Evolutionary conservation across 2,888 invertebrate genomes (phyloP).

Genomic region (Melinaea marsaeus): DNA sequence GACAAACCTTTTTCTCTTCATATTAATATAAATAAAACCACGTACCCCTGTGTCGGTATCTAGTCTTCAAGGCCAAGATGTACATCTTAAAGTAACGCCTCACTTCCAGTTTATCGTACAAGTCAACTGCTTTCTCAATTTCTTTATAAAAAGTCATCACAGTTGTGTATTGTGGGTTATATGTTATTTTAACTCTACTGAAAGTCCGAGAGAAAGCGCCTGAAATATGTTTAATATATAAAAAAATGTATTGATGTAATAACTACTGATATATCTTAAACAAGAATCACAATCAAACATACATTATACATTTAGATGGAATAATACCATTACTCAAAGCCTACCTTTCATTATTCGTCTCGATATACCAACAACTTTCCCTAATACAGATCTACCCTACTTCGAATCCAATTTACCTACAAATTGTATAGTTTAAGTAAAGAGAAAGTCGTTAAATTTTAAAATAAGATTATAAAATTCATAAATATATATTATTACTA

Average conservation of each 20-base stretch:
- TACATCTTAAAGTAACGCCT: slow-evolving; percentile 67
- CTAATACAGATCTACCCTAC: slow-evolving; percentile 67
- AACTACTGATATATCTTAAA: slow-evolving; percentile 2
- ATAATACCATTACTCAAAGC: slow-evolving; percentile 28
- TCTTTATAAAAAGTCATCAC: slow-evolving; percentile 63
- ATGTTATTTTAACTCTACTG: slow-evolving; percentile 64
- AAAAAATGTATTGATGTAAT: neutral
- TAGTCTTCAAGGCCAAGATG: slow-evolving; percentile 56
- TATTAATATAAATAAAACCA: neutral
- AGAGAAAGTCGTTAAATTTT: slow-evolving; percentile 16
- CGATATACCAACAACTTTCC: slow-evolving; percentile 35
- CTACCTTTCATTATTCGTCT: slow-evolving; percentile 30
- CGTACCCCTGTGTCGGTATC: slow-evolving; percentile 67
- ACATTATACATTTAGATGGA: slow-evolving; percentile 12
- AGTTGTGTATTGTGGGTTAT: slow-evolving; percentile 54
- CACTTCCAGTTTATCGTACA: slow-evolving; percentile 51
- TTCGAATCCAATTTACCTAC: slow-evolving; percentile 73
- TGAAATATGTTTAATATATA: slow-evolving; percentile 38
- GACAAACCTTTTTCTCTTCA: no score
- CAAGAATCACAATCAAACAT: neutral
- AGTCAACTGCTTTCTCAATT: slow-evolving; percentile 57
- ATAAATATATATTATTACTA: no score
- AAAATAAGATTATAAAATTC: neutral
- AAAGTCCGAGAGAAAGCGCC: slow-evolving; percentile 68
- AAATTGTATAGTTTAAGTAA: slow-evolving; percentile 39